These are phyloP conservation scores for Dichetophora obliterata DNA, from an alignment of 2,888 invertebrate genomes.

Conservation along the genomic window DNA sequence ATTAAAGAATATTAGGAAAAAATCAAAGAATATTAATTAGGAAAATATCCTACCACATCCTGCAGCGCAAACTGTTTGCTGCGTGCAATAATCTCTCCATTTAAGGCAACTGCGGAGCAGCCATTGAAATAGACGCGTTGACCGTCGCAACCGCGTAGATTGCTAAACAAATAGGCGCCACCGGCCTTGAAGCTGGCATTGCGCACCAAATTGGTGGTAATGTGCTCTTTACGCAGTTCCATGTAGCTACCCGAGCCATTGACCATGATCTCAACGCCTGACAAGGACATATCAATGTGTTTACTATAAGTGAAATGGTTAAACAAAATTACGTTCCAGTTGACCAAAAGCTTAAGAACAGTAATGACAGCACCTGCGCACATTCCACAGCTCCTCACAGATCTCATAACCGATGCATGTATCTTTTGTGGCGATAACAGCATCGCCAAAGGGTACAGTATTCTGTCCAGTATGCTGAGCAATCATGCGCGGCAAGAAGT, in stretches of 20 bases:
- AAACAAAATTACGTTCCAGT: slow-evolving; percentile 3
- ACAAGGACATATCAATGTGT: slow-evolving; percentile 88
- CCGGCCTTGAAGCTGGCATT: slow-evolving; percentile 94
- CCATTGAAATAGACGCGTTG: slow-evolving; percentile 96
- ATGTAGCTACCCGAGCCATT: slow-evolving; percentile 96
- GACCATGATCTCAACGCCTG: slow-evolving; percentile 94
- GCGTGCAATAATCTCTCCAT: slow-evolving; percentile 88
- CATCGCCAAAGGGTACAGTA: slow-evolving; percentile 94
- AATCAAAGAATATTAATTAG: no score
- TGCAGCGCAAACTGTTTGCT: slow-evolving; percentile 89
- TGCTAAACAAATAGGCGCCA: slow-evolving; percentile 95
- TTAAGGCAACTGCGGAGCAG: slow-evolving; percentile 90
- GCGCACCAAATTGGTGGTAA: slow-evolving; percentile 90
- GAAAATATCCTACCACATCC: slow-evolving; percentile 86
- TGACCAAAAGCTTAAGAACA: background rate
- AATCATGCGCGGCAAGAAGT: slow-evolving; percentile 88
- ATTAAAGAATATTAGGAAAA: no score
- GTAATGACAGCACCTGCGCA: slow-evolving; percentile 71
- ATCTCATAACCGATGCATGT: slow-evolving; percentile 97
- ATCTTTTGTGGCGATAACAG: slow-evolving; percentile 90
- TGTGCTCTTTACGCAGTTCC: slow-evolving; percentile 91
- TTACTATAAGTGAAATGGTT: slow-evolving; percentile 72
- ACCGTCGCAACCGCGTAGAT: slow-evolving; percentile 97
- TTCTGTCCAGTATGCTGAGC: slow-evolving; percentile 84
- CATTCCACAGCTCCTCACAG: slow-evolving; percentile 98